These are phyloP conservation scores for Hippocampus zosterae DNA, from an alignment of 2,113 vertebrate species.

Conservation along the genomic window DNA sequence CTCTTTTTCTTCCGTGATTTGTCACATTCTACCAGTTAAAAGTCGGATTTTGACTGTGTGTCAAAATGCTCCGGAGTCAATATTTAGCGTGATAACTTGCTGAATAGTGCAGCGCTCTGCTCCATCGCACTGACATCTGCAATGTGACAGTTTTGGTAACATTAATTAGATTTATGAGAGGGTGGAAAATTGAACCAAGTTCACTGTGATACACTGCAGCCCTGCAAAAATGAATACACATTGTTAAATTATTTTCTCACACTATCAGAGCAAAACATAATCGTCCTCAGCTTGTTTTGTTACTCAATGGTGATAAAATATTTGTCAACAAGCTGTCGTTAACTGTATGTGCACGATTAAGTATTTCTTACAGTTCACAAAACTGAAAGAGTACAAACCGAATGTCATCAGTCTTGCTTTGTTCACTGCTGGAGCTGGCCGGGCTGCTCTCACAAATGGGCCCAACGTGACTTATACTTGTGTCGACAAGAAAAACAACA, in stretches of 20 bases:
- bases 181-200: background rate
- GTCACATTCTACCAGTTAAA: conserved; percentile 4
- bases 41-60: conserved; percentile 3
- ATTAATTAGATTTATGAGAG: background rate
- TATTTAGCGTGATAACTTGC: conserved; percentile 15
- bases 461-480: conserved; percentile 91
- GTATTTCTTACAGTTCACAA: background rate
- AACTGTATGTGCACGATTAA: background rate
- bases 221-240: background rate
- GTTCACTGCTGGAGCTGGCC: conserved; percentile 73
- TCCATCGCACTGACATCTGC: background rate
- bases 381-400: conserved; percentile 69
- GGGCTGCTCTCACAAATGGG: conserved; percentile 92
- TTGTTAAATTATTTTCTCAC: background rate
- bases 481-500: conserved; percentile 9
- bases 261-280: background rate
- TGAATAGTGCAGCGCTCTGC: background rate
- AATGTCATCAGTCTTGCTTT: conserved; percentile 81
- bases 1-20: conserved; percentile 3
- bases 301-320: background rate
- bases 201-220: background rate
- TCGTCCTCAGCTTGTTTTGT: background rate
- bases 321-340: background rate
- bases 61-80: conserved; percentile 15
- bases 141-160: background rate